phyloP scores from a whole-genome alignment of 2,888 invertebrate species.

The Masnerella sp. region DNA sequence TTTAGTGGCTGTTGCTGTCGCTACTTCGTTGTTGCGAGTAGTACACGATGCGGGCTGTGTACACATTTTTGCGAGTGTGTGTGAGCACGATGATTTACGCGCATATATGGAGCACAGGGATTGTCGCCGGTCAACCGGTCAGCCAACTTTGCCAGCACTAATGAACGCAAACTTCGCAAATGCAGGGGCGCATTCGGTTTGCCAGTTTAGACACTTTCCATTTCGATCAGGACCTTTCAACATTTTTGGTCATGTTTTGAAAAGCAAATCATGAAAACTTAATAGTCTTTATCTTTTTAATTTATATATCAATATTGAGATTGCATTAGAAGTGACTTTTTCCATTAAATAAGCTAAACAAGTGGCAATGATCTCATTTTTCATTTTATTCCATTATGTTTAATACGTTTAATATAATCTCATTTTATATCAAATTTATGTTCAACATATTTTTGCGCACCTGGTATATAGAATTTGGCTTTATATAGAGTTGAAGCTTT shows the following conservation, averaged over 20 bases:
- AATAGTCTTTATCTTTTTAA: not conserved
- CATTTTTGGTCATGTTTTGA: not conserved
- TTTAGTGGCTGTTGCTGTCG: conserved; percentile 55
- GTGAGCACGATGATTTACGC: conserved; percentile 27
- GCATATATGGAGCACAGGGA: conserved; percentile 35
- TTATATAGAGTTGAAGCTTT: too few species aligned
- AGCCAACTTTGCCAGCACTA: conserved; percentile 50
- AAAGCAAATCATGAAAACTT: not conserved
- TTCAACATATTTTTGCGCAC: too few species aligned
- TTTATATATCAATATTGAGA: too few species aligned
- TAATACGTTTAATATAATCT: too few species aligned
- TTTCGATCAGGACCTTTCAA: conserved; percentile 1
- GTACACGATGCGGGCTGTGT: conserved; percentile 24
- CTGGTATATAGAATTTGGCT: too few species aligned
- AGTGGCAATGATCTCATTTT: too few species aligned
- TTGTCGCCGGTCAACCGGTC: conserved; percentile 46
- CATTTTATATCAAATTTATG: too few species aligned
- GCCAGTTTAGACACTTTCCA: conserved; percentile 24
- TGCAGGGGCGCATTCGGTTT: conserved; percentile 28
- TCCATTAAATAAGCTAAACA: too few species aligned
- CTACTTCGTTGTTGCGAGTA: conserved; percentile 44
- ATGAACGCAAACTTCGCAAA: conserved; percentile 46
- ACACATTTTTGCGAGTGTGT: conserved; percentile 39
- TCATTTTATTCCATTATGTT: too few species aligned
- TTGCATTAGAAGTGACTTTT: too few species aligned